Conservation (phyloP, 1,140 invertebrate genomes). For the Zaprionus vittiger region DNA sequence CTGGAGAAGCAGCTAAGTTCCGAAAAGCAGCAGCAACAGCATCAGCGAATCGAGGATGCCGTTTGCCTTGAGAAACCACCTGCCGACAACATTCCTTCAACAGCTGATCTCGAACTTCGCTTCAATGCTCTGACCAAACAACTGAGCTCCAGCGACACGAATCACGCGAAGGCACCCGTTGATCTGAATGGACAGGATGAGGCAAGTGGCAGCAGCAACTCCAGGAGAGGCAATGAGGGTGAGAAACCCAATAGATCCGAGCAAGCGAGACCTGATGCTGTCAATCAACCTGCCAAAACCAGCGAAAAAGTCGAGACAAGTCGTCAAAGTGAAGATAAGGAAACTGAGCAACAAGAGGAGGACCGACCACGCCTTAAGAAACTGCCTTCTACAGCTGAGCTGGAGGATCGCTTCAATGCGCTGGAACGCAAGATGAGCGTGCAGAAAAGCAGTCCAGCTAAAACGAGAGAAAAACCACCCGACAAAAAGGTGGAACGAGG, state of each 20-base stretch:
- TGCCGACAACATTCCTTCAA: constrained; percentile 65
- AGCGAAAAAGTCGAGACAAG: constrained; percentile 24
- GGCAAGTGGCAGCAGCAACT: constrained; percentile 2
- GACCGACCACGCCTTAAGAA: constrained; percentile 64
- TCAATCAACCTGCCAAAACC: constrained; percentile 25
- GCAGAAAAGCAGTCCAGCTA: constrained; percentile 66
- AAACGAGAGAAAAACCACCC: constrained; percentile 70
- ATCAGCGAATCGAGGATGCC: background rate
- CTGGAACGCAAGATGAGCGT: constrained; percentile 69
- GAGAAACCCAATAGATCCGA: constrained; percentile 36
- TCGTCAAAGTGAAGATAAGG: constrained; percentile 3
- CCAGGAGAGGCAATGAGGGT: constrained; percentile 37
- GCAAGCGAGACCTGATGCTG: constrained; percentile 25
- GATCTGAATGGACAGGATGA: constrained; percentile 46
- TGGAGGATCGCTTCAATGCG: constrained; percentile 77
- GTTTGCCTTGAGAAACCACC: constrained; percentile 26
- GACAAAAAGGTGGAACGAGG: constrained; percentile 37
- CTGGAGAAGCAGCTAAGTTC: constrained; percentile 67
- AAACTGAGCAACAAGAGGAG: background rate
- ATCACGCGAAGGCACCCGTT: constrained; percentile 48
- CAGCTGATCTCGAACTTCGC: constrained; percentile 67
- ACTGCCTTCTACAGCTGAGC: constrained; percentile 74
- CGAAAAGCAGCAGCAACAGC: constrained; percentile 54
- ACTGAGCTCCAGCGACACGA: constrained; percentile 54
- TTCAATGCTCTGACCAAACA: constrained; percentile 72